Percentiles rank a stretch among this genome's conserved stretches.
These are phyloP conservation scores for Erpetoichthys calabaricus DNA, from an alignment of 2,797 vertebrate genomes.

Conservation along the genomic window DNA sequence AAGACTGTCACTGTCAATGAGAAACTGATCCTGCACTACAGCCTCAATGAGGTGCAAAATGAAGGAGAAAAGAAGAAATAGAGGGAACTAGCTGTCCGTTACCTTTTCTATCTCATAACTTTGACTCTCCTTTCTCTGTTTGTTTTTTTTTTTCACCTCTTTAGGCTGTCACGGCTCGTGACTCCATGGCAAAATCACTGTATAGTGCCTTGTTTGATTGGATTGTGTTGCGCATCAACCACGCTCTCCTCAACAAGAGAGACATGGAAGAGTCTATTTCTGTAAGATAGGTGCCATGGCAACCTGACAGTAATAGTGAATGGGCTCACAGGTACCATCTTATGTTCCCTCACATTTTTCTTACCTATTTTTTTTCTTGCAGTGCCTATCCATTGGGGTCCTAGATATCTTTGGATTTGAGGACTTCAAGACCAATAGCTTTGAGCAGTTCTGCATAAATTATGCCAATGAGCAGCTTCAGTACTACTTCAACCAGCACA, in stretches of 20 bases:
- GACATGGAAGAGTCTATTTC: constrained; percentile 79
- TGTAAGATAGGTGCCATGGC: constrained; percentile 40
- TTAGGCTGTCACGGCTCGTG: constrained; percentile 67
- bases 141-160: constrained; percentile 13
- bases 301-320: too few species aligned
- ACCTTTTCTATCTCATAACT: background rate
- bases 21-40: constrained; percentile 66
- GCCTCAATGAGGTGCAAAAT: constrained; percentile 58
- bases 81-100: too few species aligned
- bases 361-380: constrained; percentile 1
- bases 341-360: background rate
- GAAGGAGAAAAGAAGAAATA: too few species aligned
- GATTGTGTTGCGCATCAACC: constrained; percentile 89
- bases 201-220: constrained; percentile 89
- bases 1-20: constrained; percentile 60
- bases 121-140: background rate
- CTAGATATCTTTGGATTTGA: constrained; percentile 97
- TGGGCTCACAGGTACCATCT: background rate
- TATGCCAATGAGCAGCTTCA: constrained; percentile 96
- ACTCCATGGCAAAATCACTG: constrained; percentile 90
- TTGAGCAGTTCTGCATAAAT: constrained; percentile 98
- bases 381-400: constrained; percentile 92
- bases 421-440: constrained; percentile 94
- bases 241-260: constrained; percentile 78
- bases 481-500: constrained; percentile 98